These are phyloP conservation scores for Syngnathoides biaculeatus DNA, from an alignment of 2,113 vertebrate species.

Conservation along the genomic window DNA sequence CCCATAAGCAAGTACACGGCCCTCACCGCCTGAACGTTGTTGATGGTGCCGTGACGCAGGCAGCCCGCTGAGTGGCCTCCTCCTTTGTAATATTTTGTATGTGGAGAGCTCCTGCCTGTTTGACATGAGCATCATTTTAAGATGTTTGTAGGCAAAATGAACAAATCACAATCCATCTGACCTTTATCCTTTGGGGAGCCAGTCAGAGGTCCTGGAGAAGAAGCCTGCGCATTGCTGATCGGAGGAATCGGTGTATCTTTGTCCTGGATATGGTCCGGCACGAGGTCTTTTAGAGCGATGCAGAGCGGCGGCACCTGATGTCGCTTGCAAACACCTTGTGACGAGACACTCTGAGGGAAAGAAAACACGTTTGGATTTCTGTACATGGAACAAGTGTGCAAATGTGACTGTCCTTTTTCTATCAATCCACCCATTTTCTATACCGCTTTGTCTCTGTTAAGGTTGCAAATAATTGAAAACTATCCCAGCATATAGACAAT, in stretches of 20 bases:
- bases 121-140: background rate
- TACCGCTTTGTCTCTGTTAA: background rate
- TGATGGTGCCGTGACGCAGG: constrained; percentile 74
- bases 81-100: constrained; percentile 35
- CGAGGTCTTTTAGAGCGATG: constrained; percentile 55
- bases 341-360: constrained; percentile 49
- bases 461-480: background rate
- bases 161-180: constrained; percentile 8
- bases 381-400: background rate
- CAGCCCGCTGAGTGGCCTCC: constrained; percentile 48
- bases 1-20: constrained; percentile 79
- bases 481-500: too few species aligned
- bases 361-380: background rate
- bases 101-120: constrained; percentile 49
- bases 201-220: constrained; percentile 32
- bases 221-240: constrained; percentile 33
- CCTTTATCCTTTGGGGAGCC: constrained; percentile 41
- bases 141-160: too few species aligned
- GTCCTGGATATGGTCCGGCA: constrained; percentile 57
- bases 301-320: constrained; percentile 49
- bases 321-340: constrained; percentile 48
- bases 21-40: constrained; percentile 63
- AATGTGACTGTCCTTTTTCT: background rate
- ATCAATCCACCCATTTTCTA: background rate
- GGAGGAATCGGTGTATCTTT: constrained; percentile 57